Conservation (phyloP, 2,113 vertebrate genomes). For the Gavia stellata region DNA sequence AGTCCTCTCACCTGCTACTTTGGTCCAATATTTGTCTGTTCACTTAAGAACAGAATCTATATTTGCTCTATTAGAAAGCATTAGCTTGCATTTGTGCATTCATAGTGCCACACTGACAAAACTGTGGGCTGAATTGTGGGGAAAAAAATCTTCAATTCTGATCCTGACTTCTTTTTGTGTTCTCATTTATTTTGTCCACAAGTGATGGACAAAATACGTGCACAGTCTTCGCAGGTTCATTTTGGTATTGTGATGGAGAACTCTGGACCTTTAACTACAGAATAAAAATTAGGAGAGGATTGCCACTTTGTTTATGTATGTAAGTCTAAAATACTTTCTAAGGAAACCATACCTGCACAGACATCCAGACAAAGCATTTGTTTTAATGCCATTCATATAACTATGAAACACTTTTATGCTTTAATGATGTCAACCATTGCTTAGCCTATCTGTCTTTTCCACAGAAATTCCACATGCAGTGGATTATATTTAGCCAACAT, state of each 20-base stretch:
- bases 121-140: background rate
- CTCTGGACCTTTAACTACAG: background rate
- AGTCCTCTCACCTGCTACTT: background rate
- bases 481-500: background rate
- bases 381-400: background rate
- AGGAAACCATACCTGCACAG: background rate
- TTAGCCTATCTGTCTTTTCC: background rate
- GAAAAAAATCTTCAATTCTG: background rate
- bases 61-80: background rate
- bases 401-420: background rate
- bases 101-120: background rate
- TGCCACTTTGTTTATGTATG: background rate
- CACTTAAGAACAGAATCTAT: background rate
- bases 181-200: background rate
- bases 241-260: background rate
- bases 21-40: background rate
- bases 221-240: background rate
- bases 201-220: background rate
- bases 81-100: background rate
- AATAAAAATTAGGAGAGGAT: background rate
- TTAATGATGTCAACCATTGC: background rate
- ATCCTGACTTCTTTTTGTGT: background rate
- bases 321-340: background rate
- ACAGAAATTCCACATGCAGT: background rate
- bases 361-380: background rate